These are phyloP conservation scores for Lissocephala sabroskyi DNA, from an alignment of 2,888 invertebrate genomes.

Conservation along the genomic window DNA sequence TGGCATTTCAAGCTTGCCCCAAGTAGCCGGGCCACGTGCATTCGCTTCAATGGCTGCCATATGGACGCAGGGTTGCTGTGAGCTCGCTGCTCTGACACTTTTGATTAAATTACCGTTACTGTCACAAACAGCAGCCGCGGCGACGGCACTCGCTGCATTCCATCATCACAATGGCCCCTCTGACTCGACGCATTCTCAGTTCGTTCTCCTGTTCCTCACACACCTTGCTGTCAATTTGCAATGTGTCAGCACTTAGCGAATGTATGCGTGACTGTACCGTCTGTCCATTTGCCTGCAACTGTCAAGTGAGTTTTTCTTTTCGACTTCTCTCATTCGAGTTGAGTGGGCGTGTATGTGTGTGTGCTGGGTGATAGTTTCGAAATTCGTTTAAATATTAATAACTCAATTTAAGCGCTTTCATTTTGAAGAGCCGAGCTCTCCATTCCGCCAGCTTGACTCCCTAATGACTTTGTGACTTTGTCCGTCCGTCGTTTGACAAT, in stretches of 20 bases:
- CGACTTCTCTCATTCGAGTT: background rate
- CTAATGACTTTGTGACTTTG: conserved; percentile 6
- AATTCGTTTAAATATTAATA: conserved; percentile 3
- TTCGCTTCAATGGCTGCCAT: conserved; percentile 35
- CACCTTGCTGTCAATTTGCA: background rate
- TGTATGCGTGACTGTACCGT: conserved; percentile 6
- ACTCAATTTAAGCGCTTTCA: conserved; percentile 8
- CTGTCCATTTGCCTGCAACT: background rate
- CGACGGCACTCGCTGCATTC: too few species aligned
- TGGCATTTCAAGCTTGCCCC: conserved; percentile 8
- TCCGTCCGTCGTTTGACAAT: conserved; percentile 10
- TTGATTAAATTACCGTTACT: conserved; percentile 32
- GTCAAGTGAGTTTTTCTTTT: background rate
- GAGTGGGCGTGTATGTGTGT: too few species aligned
- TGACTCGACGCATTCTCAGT: background rate
- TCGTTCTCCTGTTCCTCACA: background rate
- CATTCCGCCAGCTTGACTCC: background rate
- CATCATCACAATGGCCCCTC: too few species aligned
- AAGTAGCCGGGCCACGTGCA: conserved; percentile 4
- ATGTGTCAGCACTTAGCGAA: conserved; percentile 22
- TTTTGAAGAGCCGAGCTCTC: too few species aligned
- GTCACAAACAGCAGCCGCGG: background rate
- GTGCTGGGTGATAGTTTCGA: background rate
- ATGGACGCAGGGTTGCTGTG: conserved; percentile 16
- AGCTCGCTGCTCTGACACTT: conserved; percentile 18